These are phyloP conservation scores for Morone saxatilis DNA, from an alignment of 2,113 vertebrate species.

Conservation along the genomic window DNA sequence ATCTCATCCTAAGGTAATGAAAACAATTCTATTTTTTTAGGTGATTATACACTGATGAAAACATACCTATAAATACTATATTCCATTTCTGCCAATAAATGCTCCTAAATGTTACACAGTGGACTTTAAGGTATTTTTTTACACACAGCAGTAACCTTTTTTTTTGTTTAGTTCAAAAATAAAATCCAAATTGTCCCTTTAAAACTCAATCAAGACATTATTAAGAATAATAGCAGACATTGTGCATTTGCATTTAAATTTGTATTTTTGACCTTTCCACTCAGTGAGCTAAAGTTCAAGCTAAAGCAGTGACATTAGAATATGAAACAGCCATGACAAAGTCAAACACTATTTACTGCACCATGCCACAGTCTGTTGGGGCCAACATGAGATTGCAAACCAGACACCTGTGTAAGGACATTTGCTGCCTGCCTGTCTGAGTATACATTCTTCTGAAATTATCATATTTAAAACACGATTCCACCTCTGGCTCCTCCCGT, in stretches of 20 bases:
- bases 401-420: background rate
- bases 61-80: too few species aligned
- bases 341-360: background rate
- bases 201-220: background rate
- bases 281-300: background rate
- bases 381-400: background rate
- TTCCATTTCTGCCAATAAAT: too few species aligned
- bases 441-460: background rate
- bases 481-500: background rate
- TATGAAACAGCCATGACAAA: background rate
- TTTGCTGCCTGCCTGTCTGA: background rate
- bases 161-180: too few species aligned
- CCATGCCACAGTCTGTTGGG: background rate
- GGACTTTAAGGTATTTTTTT: too few species aligned
- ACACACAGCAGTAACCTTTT: too few species aligned
- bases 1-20: too few species aligned
- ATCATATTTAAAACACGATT: background rate
- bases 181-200: too few species aligned
- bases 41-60: too few species aligned
- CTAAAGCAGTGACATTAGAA: slow-evolving; percentile 1
- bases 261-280: slow-evolving; percentile 6
- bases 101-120: too few species aligned
- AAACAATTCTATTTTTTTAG: too few species aligned
- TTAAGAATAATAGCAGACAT: background rate
- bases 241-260: slow-evolving; percentile 20